Evolutionary conservation across 2,797 vertebrate species (phyloP).

Genomic region (Lepidocolaptes lacrymiger): DNA sequence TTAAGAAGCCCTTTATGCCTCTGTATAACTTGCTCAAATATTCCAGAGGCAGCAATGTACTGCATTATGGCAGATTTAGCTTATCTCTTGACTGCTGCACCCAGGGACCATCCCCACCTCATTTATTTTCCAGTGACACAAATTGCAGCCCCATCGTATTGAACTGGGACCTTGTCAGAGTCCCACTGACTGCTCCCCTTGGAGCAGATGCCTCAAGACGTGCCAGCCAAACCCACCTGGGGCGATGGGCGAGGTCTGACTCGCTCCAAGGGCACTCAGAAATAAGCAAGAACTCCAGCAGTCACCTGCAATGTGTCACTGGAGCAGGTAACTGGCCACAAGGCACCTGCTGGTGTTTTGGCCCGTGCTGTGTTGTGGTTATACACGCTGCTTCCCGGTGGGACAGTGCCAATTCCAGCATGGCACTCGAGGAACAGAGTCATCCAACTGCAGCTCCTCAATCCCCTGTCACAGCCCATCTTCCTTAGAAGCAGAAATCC

Average conservation of each 20-base stretch:
- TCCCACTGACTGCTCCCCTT: not conserved
- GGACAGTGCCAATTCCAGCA: not conserved
- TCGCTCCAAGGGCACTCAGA: not conserved
- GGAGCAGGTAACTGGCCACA: not conserved
- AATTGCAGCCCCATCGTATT: not conserved
- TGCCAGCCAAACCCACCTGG: fast-evolving
- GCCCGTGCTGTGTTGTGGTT: not conserved
- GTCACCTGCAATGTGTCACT: not conserved
- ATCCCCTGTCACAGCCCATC: not conserved
- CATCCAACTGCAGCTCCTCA: fast-evolving
- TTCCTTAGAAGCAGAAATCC: not conserved
- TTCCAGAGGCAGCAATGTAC: not conserved
- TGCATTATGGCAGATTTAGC: not conserved
- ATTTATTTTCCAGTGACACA: not conserved
- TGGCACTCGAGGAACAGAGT: fast-evolving
- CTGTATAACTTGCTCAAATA: not conserved
- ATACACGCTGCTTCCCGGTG: not conserved
- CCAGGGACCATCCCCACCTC: not conserved
- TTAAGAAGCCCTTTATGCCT: not conserved
- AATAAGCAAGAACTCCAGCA: not conserved
- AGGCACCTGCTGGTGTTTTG: not conserved
- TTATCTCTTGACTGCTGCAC: not conserved
- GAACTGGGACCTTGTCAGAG: not conserved
- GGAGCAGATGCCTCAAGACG: not conserved
- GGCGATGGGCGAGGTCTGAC: not conserved